Conservation (phyloP, 2,888 invertebrate species). For the Unio delphinus region DNA sequence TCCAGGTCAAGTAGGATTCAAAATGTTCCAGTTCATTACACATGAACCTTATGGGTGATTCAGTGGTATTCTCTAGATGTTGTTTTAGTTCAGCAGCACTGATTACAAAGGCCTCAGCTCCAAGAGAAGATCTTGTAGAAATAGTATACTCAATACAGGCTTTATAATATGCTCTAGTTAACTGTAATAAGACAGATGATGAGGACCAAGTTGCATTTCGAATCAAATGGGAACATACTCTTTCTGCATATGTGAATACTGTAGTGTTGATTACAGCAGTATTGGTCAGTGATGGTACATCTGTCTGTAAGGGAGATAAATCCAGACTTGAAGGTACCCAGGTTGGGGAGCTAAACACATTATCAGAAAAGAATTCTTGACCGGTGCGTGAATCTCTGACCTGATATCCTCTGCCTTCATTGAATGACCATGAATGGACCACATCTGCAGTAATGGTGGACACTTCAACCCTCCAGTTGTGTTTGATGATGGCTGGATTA, state of each 20-base stretch:
- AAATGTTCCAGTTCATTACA: conserved; percentile 20
- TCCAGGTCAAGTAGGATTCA: conserved; percentile 21
- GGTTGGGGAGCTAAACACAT: conserved; percentile 32
- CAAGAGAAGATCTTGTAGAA: conserved; percentile 7
- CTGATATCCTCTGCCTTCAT: conserved; percentile 39
- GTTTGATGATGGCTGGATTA: conserved; percentile 45
- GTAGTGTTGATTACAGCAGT: not conserved
- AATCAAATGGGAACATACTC: too few species aligned
- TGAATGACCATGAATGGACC: conserved; percentile 48
- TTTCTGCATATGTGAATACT: too few species aligned
- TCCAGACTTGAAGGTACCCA: conserved; percentile 45
- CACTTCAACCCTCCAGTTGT: conserved; percentile 38
- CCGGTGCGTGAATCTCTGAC: conserved; percentile 26
- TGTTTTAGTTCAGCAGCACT: conserved; percentile 21
- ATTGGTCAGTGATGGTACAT: conserved; percentile 17
- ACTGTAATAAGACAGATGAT: not conserved
- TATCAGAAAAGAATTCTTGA: conserved; percentile 35
- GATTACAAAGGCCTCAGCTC: conserved; percentile 28
- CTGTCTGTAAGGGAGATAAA: conserved; percentile 17
- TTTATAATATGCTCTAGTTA: conserved; percentile 19
- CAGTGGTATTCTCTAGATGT: conserved; percentile 16
- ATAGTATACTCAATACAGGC: conserved; percentile 30
- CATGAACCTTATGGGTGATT: conserved; percentile 16
- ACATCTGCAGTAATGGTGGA: conserved; percentile 39
- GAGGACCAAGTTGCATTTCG: too few species aligned